Conservation (phyloP, 1,140 invertebrate genomes). For the Calycopis cecrops region DNA sequence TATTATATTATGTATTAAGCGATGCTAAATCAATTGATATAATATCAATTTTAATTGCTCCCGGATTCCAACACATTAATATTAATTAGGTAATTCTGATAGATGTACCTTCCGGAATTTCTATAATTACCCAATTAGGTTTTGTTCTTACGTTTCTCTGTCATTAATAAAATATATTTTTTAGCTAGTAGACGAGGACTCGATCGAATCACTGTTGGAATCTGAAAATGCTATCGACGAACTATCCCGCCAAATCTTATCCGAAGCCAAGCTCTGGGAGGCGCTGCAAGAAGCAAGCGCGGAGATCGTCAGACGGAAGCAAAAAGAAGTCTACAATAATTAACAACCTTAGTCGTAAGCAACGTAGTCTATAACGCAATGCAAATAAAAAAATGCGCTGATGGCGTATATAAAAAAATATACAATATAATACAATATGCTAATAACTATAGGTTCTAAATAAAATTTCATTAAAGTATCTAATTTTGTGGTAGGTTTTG, state of each 20-base stretch:
- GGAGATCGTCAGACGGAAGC: constrained; percentile 78
- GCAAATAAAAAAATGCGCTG: neutral
- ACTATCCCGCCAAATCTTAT: constrained; percentile 83
- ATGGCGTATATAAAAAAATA: constrained; percentile 5
- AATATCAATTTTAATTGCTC: too few relatives aligned
- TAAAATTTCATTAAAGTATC: too few relatives aligned
- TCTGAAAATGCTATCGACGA: constrained; percentile 83
- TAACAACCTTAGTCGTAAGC: constrained; percentile 7
- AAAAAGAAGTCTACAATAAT: constrained; percentile 45
- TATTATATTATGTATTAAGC: too few relatives aligned
- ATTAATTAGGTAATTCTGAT: too few relatives aligned
- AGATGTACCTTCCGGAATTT: neutral
- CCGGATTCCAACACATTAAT: too few relatives aligned
- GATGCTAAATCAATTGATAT: too few relatives aligned
- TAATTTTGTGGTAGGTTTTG: too few relatives aligned
- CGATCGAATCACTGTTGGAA: constrained; percentile 78
- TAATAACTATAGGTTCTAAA: too few relatives aligned
- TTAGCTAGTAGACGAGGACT: constrained; percentile 75
- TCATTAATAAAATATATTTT: constrained; percentile 10
- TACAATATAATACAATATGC: too few relatives aligned
- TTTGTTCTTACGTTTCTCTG: neutral
- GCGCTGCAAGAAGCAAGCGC: constrained; percentile 84
- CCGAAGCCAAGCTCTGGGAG: constrained; percentile 85
- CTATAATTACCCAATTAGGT: neutral
- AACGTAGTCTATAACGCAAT: constrained; percentile 3